Base-by-base conservation (phyloP, 2,888 invertebrate genomes). In the Eubasilissa splendida region DNA sequence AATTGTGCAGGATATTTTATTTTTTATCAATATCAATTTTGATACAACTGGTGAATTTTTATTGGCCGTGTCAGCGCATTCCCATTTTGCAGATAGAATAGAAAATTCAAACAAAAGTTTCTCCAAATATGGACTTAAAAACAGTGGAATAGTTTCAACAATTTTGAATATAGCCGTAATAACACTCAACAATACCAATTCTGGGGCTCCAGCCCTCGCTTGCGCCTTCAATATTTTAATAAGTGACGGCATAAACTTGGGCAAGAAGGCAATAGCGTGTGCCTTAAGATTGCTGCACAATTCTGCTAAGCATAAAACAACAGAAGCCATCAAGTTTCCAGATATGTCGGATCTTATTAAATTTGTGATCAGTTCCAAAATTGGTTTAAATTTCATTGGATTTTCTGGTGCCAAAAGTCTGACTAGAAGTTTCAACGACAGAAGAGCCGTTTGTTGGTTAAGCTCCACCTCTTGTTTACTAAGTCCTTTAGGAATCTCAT, bases 121-220 rank as follows among this genome's bases (percentile, higher is more conserved):
- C 84, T 93, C 92, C 54, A 97, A 88, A 87, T 97, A 97, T 0
- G 96, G 96, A 82, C 96, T 97, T 83, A 98, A 87, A 87, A 98
- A 98, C 59, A 95, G 90, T 0, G 96, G 94, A 63, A 98, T 87
- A 50, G 94, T 94, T 86, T 96, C 95, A 4, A 97, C 92, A 60
- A 98, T 93, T 87, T 96, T 96, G 81, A 95, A 93, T 54, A 97
- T 88, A 0, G 96, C 94, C 3, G 96, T 95, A 2, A 97, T 91
- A 7, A 95, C 92, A 86, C 96, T 95, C 22, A 95, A 87, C n/a
- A 95, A 87, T 0, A 93, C 88, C 31, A 93, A 85, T 84, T 93
- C 93, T 0, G 94, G 92, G 0, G 90, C 90, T 81, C 92, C 91
- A 8, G 90, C 89, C 83, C 92, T 90, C 14, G 93, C 92, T 83